Percentiles rank a stretch among this genome's conserved stretches.
These are phyloP conservation scores for Nasonia longicornis DNA, from an alignment of 1,140 invertebrate species.

Conservation along the genomic window DNA sequence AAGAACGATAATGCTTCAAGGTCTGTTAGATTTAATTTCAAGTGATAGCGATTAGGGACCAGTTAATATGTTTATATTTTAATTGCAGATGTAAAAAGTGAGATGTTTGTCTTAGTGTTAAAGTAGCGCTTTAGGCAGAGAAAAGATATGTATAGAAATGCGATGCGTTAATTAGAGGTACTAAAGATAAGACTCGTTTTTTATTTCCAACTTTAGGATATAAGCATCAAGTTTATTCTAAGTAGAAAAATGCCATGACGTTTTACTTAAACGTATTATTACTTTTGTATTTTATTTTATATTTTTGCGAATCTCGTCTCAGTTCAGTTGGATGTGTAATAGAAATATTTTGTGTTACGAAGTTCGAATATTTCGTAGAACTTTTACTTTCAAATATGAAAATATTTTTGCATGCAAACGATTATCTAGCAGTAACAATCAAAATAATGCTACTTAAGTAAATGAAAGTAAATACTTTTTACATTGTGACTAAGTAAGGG, in stretches of 20 bases:
- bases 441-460: not conserved
- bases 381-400: not conserved
- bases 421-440: not conserved
- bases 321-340: not conserved
- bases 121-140: not conserved
- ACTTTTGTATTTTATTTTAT: constrained; percentile 30
- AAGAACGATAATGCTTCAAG: constrained; percentile 54
- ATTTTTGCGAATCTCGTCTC: not conserved
- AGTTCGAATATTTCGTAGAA: constrained; percentile 12
- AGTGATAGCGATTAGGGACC: constrained; percentile 35
- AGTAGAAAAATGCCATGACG: not conserved
- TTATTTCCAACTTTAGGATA: not conserved
- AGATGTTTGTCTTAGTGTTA: constrained; percentile 3
- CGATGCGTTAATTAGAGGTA: not conserved
- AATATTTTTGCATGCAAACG: constrained; percentile 2
- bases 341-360: constrained; percentile 36
- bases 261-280: constrained; percentile 20
- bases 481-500: constrained; percentile 8
- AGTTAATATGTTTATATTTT: not conserved
- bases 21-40: constrained; percentile 59
- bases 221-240: not conserved
- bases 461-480: not conserved
- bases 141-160: constrained; percentile 10
- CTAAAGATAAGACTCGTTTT: not conserved
- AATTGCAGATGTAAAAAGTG: constrained; percentile 29